Evolutionary conservation across 2,113 vertebrate species (phyloP).

Genomic region (Cephalophus harveyi): DNA sequence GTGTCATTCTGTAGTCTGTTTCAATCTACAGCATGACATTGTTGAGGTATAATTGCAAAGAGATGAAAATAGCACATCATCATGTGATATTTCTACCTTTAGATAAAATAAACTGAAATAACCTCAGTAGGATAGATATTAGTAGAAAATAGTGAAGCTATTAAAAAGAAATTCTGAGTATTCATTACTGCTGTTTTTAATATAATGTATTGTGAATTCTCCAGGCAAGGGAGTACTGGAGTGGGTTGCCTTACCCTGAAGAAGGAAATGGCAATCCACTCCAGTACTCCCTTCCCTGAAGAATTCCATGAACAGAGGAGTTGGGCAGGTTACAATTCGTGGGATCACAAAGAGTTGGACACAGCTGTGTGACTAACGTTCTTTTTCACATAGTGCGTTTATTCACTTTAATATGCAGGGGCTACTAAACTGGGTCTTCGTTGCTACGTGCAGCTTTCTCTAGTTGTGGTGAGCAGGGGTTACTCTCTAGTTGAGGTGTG

Average conservation of each 20-base stretch:
- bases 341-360: neutral
- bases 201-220: neutral
- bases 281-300: neutral
- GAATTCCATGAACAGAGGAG: neutral
- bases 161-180: neutral
- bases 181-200: neutral
- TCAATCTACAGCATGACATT: neutral
- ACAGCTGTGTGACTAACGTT: neutral
- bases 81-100: neutral
- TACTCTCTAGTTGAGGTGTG: neutral
- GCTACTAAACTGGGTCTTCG: neutral
- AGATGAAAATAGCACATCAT: neutral
- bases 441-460: neutral
- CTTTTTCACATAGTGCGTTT: neutral
- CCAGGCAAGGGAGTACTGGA: neutral
- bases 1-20: too few relatives aligned
- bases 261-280: neutral
- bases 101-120: neutral
- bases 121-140: neutral
- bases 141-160: neutral
- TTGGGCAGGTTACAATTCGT: neutral
- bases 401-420: accelerated
- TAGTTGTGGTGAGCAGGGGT: neutral
- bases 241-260: neutral
- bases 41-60: neutral